Percentiles rank a stretch among this genome's conserved stretches.
These are phyloP conservation scores for Platichthys flesus DNA, from an alignment of 2,113 vertebrate species.

Conservation along the genomic window DNA sequence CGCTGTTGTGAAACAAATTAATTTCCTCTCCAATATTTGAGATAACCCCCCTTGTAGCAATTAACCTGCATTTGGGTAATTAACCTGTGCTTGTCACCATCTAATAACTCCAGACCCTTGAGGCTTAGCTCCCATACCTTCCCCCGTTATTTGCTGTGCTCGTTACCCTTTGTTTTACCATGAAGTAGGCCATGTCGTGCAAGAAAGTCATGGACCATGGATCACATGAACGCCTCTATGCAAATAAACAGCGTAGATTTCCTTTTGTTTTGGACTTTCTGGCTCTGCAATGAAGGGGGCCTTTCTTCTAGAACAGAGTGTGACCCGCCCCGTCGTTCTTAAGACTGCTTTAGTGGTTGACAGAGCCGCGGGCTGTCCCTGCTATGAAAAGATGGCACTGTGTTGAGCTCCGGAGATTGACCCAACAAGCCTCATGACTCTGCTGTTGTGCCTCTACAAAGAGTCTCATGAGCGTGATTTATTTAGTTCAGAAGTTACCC, in stretches of 20 bases:
- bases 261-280: constrained; percentile 35
- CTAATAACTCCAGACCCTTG: constrained; percentile 54
- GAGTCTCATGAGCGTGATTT: constrained; percentile 70
- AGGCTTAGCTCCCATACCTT: constrained; percentile 7
- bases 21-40: constrained; percentile 64
- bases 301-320: constrained; percentile 59
- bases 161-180: constrained; percentile 16
- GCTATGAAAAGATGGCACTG: constrained; percentile 74
- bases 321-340: constrained; percentile 60
- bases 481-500: constrained; percentile 60
- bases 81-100: constrained; percentile 63
- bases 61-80: constrained; percentile 70
- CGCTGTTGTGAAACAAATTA: constrained; percentile 60
- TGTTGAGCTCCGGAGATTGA: constrained; percentile 56
- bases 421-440: constrained; percentile 69
- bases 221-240: constrained; percentile 28
- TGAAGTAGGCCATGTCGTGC: background rate
- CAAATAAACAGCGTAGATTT: constrained; percentile 27
- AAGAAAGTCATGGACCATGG: constrained; percentile 7
- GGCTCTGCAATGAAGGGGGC: constrained; percentile 46
- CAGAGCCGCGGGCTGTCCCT: constrained; percentile 58
- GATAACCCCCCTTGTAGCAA: constrained; percentile 60
- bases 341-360: constrained; percentile 55
- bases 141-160: constrained; percentile 3
- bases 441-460: constrained; percentile 56